Conservation (phyloP, 2,113 vertebrate genomes). For the Himantopus leucocephalus region DNA sequence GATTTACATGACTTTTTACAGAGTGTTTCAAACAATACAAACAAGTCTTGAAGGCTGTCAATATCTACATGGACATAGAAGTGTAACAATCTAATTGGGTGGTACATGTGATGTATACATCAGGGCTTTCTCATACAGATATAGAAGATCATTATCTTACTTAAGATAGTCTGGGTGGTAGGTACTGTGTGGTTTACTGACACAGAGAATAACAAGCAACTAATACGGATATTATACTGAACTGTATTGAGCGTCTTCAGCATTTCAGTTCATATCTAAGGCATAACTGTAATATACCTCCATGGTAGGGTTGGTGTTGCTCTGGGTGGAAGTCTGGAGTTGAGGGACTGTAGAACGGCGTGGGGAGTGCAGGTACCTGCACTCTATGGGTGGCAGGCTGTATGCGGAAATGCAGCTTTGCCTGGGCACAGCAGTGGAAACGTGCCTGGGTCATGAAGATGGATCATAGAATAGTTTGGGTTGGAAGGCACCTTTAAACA, state of each 20-base stretch:
- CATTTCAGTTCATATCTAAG: background rate
- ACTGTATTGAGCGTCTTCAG: fast-evolving
- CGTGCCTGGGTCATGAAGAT: fast-evolving
- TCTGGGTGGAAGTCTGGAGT: background rate
- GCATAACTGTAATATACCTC: background rate
- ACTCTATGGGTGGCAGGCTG: background rate
- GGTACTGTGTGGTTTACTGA: background rate
- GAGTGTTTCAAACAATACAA: background rate
- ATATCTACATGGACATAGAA: fast-evolving
- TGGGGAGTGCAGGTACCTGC: background rate
- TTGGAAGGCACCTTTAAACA: background rate
- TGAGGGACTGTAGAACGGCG: too few species aligned
- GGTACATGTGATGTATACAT: fast-evolving
- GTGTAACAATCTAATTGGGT: fast-evolving
- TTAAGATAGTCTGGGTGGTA: background rate
- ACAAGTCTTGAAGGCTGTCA: background rate
- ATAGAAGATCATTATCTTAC: background rate
- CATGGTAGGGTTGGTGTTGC: fast-evolving
- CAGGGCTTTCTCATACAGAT: background rate
- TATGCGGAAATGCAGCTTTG: fast-evolving
- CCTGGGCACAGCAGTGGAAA: background rate
- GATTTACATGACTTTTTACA: background rate
- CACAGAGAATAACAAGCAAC: background rate
- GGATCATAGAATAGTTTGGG: background rate
- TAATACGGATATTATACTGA: background rate